Evolutionary conservation across 2,888 invertebrate species (phyloP), one percentile per base, ranked within the genome.

Genomic region (Toxonevra muliebris): DNA sequence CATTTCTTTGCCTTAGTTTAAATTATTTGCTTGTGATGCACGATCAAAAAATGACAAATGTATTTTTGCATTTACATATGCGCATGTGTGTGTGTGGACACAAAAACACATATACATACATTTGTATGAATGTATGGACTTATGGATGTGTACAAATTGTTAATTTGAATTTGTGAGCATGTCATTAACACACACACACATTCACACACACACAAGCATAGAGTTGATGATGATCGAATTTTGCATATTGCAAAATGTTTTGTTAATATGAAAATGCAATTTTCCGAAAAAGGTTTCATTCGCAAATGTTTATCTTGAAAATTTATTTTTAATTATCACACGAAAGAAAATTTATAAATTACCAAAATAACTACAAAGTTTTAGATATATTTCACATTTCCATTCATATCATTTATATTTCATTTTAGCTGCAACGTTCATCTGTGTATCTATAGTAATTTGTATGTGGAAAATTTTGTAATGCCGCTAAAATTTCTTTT

Each of bases 11-110:
- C 41, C 62, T 65, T 59, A 42, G 42, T 42, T 75, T 78, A 78
- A 79, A 80, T 80, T 80, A 79, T 80, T 80, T 79, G 78, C 77
- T 75, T 78, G 30, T 30, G 79, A 79, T 79, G 79, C 79, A 75
- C 77, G 76, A 79, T 79, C 79, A 78, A 77, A 80, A 79, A 80
- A 79, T 80, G 79, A 79, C 79, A 80, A 79, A 78, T 78, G 79
- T 76, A 65, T 55, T 61, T 69, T 10, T 58, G 63, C 50, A 62
- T 64, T 48, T 57, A 58, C 17, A 53, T 42, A 41, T 53, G 13
- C n/a, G 40, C 55, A 17, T 48, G 11, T 48, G 10, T 48, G 48
- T 9, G 53, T 53, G 19, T 4, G 20, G 11, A 50, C 11, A n/a
- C 15, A 17, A 17, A 53, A 10, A 12, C 7, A 58, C 42, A 19